phyloP scores from a whole-genome alignment of 2,797 vertebrate species.

The Tamandua tetradactyla region DNA sequence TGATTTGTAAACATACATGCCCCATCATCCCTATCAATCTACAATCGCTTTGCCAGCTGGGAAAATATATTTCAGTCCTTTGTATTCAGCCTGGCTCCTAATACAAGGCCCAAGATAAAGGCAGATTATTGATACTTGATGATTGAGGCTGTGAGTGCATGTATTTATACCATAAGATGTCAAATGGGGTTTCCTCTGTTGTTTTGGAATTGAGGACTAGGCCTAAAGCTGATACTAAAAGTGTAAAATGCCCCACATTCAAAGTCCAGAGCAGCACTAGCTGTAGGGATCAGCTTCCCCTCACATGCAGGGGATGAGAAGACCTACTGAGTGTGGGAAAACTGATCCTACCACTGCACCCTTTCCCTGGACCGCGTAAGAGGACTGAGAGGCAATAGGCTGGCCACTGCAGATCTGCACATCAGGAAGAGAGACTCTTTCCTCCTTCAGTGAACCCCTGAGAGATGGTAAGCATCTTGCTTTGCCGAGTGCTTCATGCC shows the following conservation, averaged over 20 bases:
- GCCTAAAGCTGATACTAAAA: neutral
- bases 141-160: neutral
- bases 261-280: neutral
- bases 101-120: neutral
- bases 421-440: neutral
- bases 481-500: neutral
- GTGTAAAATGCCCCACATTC: neutral
- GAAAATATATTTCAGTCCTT: neutral
- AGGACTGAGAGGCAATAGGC: neutral
- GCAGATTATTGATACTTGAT: neutral
- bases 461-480: neutral
- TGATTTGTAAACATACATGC: neutral
- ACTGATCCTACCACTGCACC: neutral
- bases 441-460: neutral
- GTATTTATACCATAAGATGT: neutral
- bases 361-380: accelerated
- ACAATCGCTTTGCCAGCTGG: neutral
- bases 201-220: neutral
- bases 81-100: neutral
- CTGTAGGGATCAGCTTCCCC: neutral
- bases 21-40: neutral
- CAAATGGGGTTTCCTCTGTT: neutral
- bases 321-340: neutral
- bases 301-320: neutral
- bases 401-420: neutral